These are phyloP conservation scores for Panthera uncia DNA, from an alignment of 2,113 vertebrate genomes.

Conservation along the genomic window DNA sequence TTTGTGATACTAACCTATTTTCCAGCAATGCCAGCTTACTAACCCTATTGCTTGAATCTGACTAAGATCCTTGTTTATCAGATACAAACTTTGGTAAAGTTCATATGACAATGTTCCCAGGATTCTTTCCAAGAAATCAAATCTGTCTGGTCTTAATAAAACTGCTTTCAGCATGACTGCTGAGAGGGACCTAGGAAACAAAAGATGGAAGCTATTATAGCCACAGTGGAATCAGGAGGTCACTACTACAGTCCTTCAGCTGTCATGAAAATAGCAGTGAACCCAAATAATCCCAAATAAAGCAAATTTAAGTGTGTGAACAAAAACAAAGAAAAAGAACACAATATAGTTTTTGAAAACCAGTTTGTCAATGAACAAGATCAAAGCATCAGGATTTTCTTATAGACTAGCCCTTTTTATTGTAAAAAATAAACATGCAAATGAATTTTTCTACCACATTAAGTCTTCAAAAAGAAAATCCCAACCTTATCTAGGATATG, in stretches of 20 bases:
- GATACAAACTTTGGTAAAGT: constrained; percentile 60
- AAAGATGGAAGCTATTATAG: constrained; percentile 16
- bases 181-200: constrained; percentile 49
- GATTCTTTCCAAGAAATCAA: constrained; percentile 73
- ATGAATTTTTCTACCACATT: neutral
- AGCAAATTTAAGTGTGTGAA: constrained; percentile 60
- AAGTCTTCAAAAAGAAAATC: constrained; percentile 16
- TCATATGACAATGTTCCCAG: constrained; percentile 67
- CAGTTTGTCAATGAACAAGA: constrained; percentile 67
- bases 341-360: constrained; percentile 59
- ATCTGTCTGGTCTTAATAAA: constrained; percentile 65
- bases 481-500: neutral
- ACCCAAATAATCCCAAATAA: constrained; percentile 55
- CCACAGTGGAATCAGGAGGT: neutral
- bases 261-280: constrained; percentile 62
- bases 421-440: constrained; percentile 50
- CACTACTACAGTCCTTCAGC: constrained; percentile 16
- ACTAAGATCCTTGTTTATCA: constrained; percentile 49
- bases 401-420: neutral
- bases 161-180: constrained; percentile 51
- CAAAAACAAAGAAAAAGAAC: constrained; percentile 64
- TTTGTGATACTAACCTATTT: neutral
- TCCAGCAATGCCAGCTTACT: constrained; percentile 48
- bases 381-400: constrained; percentile 50
- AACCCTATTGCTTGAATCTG: constrained; percentile 4